These are phyloP conservation scores for Limonius californicus DNA, from an alignment of 1,140 invertebrate species.

Conservation along the genomic window DNA sequence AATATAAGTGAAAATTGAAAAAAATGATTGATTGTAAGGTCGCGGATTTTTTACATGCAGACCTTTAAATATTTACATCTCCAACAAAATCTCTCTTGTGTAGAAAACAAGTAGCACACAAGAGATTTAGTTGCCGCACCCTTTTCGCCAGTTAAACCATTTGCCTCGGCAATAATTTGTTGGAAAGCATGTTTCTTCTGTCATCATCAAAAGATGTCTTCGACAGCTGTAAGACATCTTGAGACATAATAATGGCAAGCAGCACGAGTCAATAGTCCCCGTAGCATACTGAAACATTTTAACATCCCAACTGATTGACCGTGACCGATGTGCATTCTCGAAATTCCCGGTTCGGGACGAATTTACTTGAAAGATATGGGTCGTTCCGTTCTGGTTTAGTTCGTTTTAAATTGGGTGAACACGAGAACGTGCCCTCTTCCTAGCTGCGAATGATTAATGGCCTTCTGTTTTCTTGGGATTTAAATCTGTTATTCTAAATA, in stretches of 20 bases:
- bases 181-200: no score
- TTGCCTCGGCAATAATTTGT: no score
- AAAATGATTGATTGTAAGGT: no score
- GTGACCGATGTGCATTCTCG: neutral
- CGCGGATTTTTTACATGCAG: no score
- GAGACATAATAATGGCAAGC: slow-evolving; percentile 4
- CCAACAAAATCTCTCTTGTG: no score
- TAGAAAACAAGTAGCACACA: no score
- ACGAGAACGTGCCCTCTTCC: neutral
- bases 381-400: neutral
- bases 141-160: no score
- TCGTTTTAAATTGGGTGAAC: neutral
- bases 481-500: neutral
- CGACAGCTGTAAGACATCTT: slow-evolving; percentile 10
- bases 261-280: slow-evolving; percentile 10
- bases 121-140: no score
- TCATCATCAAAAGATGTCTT: slow-evolving; percentile 4
- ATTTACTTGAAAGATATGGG: neutral
- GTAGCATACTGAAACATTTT: neutral
- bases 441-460: neutral
- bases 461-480: neutral
- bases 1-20: no score
- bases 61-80: no score
- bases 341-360: neutral
- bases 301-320: neutral